A percentile compares a stretch with the other conserved stretches of the same genome.
Evolutionary conservation across 1,140 invertebrate genomes (phyloP).

Genomic region (Drosophila persimilis): DNA sequence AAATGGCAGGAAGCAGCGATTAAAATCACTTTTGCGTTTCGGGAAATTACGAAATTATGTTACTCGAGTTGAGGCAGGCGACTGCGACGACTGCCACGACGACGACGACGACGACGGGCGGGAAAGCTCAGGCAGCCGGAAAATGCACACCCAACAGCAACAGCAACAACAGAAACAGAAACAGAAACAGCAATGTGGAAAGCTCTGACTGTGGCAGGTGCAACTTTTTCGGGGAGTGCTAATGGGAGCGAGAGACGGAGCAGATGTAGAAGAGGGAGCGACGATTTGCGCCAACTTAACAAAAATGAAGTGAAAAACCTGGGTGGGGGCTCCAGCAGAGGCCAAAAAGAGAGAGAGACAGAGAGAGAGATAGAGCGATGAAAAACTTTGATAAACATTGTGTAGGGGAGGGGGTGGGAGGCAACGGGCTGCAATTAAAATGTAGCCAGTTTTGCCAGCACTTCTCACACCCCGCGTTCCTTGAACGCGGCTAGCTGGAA

Average conservation of each 20-base stretch:
- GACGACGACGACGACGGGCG: constrained; percentile 1
- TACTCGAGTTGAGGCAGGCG: constrained; percentile 44
- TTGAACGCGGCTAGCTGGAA: constrained; percentile 58
- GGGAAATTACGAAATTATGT: constrained; percentile 78
- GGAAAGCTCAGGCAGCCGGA: constrained; percentile 57
- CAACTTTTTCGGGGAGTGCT: constrained; percentile 16
- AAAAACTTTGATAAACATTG: constrained; percentile 54
- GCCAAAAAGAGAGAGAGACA: constrained; percentile 2
- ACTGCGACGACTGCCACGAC: too few relatives aligned
- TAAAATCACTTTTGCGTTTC: constrained; percentile 76
- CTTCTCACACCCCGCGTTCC: not conserved
- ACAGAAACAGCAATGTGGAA: constrained; percentile 14
- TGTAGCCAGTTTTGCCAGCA: constrained; percentile 43
- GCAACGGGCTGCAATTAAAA: constrained; percentile 58
- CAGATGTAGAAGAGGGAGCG: not conserved
- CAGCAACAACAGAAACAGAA: constrained; percentile 12
- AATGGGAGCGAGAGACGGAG: not conserved
- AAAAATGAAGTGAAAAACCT: constrained; percentile 35
- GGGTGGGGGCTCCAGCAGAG: constrained; percentile 1
- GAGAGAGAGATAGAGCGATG: constrained; percentile 21
- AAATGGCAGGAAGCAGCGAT: constrained; percentile 61
- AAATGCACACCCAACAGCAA: constrained; percentile 56
- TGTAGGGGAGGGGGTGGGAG: not conserved
- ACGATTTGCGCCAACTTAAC: constrained; percentile 50
- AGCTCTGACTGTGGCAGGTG: constrained; percentile 51